A percentile compares a stretch with the other conserved stretches of the same genome.
These are phyloP conservation scores for Pemphredon lugubris DNA, from an alignment of 2,888 invertebrate species.

Conservation along the genomic window DNA sequence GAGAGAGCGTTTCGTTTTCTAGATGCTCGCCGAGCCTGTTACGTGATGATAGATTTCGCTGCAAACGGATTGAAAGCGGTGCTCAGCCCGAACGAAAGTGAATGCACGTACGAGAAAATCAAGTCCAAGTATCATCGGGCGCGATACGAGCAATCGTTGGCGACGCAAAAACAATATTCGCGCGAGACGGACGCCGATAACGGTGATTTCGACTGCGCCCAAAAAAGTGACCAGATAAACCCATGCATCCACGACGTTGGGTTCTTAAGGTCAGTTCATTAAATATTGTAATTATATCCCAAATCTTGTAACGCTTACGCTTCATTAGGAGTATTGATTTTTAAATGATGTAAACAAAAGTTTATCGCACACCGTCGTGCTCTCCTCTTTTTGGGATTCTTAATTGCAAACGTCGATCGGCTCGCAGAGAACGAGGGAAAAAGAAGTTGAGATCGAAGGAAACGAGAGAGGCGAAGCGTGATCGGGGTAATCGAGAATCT, in stretches of 20 bases:
- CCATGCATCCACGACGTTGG: conserved; percentile 2
- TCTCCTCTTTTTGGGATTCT: not conserved
- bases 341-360: no score
- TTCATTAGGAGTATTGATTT: no score
- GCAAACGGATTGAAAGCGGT: conserved; percentile 68
- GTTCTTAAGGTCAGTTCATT: conserved; percentile 21
- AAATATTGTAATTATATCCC: not conserved
- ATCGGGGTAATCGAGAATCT: conserved; percentile 11
- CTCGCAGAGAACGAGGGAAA: conserved; percentile 24
- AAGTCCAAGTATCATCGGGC: conserved; percentile 11
- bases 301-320: no score
- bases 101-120: conserved; percentile 22
- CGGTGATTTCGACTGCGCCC: conserved; percentile 3
- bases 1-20: not conserved
- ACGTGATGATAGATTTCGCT: conserved; percentile 66
- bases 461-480: conserved; percentile 1
- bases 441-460: conserved; percentile 10
- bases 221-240: no score
- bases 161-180: conserved; percentile 3
- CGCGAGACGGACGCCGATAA: not conserved
- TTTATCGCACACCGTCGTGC: no score
- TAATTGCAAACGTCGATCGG: not conserved
- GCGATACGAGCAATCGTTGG: conserved; percentile 16
- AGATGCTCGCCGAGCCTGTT: conserved; percentile 71
- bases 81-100: conserved; percentile 39